A percentile compares a stretch with the other conserved stretches of the same genome.
Evolutionary conservation across 2,113 vertebrate genomes (phyloP).

Genomic region (Dicentrarchus labrax): DNA sequence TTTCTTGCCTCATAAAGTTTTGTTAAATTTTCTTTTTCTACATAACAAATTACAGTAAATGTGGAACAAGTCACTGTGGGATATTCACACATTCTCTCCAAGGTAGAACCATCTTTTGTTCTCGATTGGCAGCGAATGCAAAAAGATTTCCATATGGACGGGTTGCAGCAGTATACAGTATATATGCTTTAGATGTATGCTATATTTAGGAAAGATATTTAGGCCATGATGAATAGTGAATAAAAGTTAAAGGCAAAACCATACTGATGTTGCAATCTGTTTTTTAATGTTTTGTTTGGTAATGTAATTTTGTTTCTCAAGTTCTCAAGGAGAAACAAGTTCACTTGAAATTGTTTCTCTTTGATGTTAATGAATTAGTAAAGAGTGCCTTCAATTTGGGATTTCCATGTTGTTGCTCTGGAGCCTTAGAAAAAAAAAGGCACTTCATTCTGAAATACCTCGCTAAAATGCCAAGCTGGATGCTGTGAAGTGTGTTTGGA

Average conservation of each 20-base stretch:
- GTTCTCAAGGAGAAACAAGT: slow-evolving; percentile 48
- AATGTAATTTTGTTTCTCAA: slow-evolving; percentile 41
- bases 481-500: slow-evolving; percentile 29
- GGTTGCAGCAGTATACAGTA: slow-evolving; percentile 35
- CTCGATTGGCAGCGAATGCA: slow-evolving; percentile 53
- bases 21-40: slow-evolving; percentile 22
- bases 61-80: slow-evolving; percentile 67
- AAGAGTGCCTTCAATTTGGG: slow-evolving; percentile 40
- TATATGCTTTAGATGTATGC: slow-evolving; percentile 34
- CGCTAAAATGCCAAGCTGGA: slow-evolving; percentile 50
- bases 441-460: slow-evolving; percentile 42
- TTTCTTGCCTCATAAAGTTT: slow-evolving; percentile 13
- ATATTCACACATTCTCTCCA: slow-evolving; percentile 58
- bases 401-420: slow-evolving; percentile 43
- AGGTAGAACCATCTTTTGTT: slow-evolving; percentile 66
- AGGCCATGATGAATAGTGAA: slow-evolving; percentile 25
- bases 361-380: slow-evolving; percentile 62
- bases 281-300: slow-evolving; percentile 45
- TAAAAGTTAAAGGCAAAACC: slow-evolving; percentile 32
- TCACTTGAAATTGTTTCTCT: slow-evolving; percentile 46
- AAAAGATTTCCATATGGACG: slow-evolving; percentile 64
- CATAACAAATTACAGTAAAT: slow-evolving; percentile 56
- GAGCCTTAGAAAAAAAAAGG: slow-evolving; percentile 26
- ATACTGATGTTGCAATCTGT: slow-evolving; percentile 8
- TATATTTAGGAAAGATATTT: slow-evolving; percentile 52